Conservation (phyloP, 2,797 vertebrate genomes). For the Falco cherrug region DNA sequence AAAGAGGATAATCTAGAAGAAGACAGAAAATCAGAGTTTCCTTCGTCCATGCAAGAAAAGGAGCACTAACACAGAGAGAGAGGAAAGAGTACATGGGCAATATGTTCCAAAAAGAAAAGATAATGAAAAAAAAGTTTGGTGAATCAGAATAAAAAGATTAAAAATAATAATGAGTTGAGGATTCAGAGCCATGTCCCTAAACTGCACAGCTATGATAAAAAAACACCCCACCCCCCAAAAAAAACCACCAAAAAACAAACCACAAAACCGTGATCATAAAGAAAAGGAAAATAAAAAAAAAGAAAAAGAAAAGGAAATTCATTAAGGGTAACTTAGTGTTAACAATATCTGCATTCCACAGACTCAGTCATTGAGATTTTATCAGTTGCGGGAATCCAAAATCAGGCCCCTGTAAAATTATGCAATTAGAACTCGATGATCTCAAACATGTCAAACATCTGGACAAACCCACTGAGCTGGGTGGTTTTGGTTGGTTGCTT, state of each 20-base stretch:
- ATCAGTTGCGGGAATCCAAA: neutral
- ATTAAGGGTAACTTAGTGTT: neutral
- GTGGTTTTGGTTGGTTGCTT: neutral
- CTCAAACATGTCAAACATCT: neutral
- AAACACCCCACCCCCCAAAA: neutral
- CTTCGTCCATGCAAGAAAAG: neutral
- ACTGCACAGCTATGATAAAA: neutral
- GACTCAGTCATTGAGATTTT: neutral
- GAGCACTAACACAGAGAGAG: neutral
- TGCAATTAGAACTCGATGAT: neutral
- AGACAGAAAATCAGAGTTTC: neutral
- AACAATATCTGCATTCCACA: neutral
- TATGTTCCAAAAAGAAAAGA: neutral
- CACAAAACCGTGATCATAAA: neutral
- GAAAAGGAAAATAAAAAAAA: neutral
- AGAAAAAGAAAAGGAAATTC: neutral
- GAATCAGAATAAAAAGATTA: neutral
- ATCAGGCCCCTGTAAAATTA: neutral
- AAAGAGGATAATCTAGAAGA: neutral
- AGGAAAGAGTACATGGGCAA: neutral
- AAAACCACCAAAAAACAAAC: neutral
- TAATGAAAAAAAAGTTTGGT: neutral
- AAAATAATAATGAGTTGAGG: neutral
- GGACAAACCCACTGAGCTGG: neutral
- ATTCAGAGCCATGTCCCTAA: neutral